Base-by-base conservation (phyloP, 2,888 invertebrate species). In the Chrysina gloriosa region DNA sequence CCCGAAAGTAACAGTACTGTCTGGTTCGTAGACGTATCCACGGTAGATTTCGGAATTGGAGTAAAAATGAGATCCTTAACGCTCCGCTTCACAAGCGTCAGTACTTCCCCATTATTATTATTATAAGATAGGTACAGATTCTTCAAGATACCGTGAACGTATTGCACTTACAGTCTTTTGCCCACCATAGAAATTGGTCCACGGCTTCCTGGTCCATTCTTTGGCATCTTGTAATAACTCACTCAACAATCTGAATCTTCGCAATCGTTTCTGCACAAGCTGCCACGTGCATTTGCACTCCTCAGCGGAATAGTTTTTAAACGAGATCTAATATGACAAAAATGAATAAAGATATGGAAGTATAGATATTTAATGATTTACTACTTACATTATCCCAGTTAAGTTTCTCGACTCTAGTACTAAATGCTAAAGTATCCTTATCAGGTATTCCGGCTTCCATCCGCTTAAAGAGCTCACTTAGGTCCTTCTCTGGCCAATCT, bases 271-370 rank as follows among this genome's bases (percentile, higher is more conserved):
- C 66, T 83, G 81, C 14, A 86, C 76, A 11, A 78, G 72, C 5
- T 75, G 73, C 86, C 86, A 87, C 64, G 84, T 84, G 21, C 80
- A 78, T 71, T 84, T 84, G 74, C 87, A 87, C 9, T 86, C 83
- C 6, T 81, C 81, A 9, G 82, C 79, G 1, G 84, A 74, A 73
- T 86, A 85, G 54, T 80, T 73, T 36, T 82, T 83, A 76, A 87
- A 87, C 54, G 81, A 77, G 67, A 86, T 78, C 84, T 84, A 72
- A 42, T 2, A 42, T 0, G 29, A 56, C 14, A 14, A 31, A 9
- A 11, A 34, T 11, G 3, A 63, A 56, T 23, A 70, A n/a, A 7
- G 66, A 52, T 19, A 50, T 39, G 42, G 67, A 54, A 34, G 63
- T 1, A 6, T 14, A 29, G 3, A 61, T 47, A 1, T 21, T 21